Evolutionary conservation across 2,113 vertebrate genomes (phyloP).

Genomic region (Emydocephalus ijimae): DNA sequence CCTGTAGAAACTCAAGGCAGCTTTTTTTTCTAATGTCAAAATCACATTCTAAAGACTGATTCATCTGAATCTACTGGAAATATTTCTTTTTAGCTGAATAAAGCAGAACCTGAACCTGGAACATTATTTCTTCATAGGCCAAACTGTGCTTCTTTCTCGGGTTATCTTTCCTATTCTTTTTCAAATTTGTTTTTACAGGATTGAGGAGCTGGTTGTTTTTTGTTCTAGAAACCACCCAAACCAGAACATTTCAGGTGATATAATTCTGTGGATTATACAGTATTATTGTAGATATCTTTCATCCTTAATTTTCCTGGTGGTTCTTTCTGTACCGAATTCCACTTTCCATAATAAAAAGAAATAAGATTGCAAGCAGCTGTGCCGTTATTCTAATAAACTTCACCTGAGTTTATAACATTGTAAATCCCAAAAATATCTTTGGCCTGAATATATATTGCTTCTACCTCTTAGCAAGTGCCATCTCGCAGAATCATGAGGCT

Average conservation of each 20-base stretch:
- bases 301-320: neutral
- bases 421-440: slow-evolving; percentile 37
- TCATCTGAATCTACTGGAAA: neutral
- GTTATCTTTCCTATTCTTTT: neutral
- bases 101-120: neutral
- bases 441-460: slow-evolving; percentile 10
- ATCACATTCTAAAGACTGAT: neutral
- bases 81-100: neutral
- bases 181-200: neutral
- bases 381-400: too few species aligned
- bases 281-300: neutral
- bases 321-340: neutral
- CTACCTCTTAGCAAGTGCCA: slow-evolving; percentile 25
- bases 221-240: neutral
- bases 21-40: neutral
- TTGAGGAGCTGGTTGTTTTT: neutral
- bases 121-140: neutral
- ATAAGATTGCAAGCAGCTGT: neutral
- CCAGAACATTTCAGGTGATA: neutral
- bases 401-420: slow-evolving; percentile 20
- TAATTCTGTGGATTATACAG: neutral
- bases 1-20: neutral
- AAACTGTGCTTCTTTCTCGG: neutral
- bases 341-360: neutral
- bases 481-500: slow-evolving; percentile 35